A percentile compares a stretch with the other conserved stretches of the same genome.
phyloP scores from a whole-genome alignment of 1,140 invertebrate genomes.

The Neodiprion fabricii region DNA sequence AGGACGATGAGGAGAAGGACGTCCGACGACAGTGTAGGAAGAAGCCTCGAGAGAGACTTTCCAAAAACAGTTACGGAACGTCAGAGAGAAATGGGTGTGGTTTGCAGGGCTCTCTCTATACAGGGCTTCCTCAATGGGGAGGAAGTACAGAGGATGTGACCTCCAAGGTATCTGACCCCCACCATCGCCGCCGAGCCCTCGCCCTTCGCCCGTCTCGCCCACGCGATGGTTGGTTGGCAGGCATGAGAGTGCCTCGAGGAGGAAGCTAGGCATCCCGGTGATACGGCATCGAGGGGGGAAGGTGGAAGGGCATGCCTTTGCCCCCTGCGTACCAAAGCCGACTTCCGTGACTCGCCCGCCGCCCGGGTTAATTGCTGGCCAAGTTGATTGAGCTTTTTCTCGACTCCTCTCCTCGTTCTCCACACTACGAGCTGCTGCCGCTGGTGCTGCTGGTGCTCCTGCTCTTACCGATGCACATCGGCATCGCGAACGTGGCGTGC shows the following conservation, averaged over 20 bases:
- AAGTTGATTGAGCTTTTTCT: not conserved
- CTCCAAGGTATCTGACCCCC: conserved; percentile 4
- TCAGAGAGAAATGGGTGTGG: not conserved
- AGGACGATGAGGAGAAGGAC: conserved; percentile 18
- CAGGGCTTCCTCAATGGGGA: not conserved
- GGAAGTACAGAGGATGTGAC: conserved; percentile 6
- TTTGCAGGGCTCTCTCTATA: not conserved
- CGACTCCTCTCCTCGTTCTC: too few relatives aligned
- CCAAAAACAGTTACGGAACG: not conserved
- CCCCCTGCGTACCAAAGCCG: too few relatives aligned
- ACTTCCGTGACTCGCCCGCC: not conserved
- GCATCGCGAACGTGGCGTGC: too few relatives aligned
- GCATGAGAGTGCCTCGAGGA: conserved; percentile 16
- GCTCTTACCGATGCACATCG: too few relatives aligned
- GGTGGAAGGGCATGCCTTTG: too few relatives aligned
- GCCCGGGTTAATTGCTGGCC: not conserved
- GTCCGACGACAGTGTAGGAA: too few relatives aligned
- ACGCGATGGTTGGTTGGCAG: conserved; percentile 28
- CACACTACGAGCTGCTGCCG: too few relatives aligned
- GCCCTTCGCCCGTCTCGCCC: conserved; percentile 2
- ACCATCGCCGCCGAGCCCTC: too few relatives aligned
- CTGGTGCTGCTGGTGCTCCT: too few relatives aligned
- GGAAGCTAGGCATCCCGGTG: not conserved
- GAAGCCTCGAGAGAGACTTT: too few relatives aligned
- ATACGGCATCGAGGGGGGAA: too few relatives aligned